These are phyloP conservation scores for Patiria pectinifera DNA, from an alignment of 53 echinoderm and acorn worm genomes.

Conservation along the genomic window DNA sequence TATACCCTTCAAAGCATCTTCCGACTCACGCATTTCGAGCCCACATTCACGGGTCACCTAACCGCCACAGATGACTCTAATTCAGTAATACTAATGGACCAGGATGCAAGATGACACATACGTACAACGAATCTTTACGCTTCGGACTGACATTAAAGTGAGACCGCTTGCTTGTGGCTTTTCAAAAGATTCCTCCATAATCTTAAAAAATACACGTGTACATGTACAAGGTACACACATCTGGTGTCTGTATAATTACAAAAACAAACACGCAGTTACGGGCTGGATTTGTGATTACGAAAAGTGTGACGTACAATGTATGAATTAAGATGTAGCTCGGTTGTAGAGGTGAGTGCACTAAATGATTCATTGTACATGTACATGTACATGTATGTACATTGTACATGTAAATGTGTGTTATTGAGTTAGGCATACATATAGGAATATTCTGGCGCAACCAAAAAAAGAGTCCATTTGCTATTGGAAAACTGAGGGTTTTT, in stretches of 20 bases:
- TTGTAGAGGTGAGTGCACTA: conserved; percentile 21
- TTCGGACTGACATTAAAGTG: neutral
- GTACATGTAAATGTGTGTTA: neutral
- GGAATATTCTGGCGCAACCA: too few relatives aligned
- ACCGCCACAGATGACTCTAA: neutral
- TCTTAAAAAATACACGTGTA: neutral
- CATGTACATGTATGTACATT: too few relatives aligned
- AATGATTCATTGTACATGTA: neutral
- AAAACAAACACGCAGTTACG: neutral
- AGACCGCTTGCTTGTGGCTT: neutral
- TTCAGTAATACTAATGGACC: conserved; percentile 34
- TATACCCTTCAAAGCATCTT: neutral
- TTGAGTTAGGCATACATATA: too few relatives aligned
- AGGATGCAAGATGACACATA: neutral
- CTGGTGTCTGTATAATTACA: neutral
- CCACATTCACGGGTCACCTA: conserved; percentile 3
- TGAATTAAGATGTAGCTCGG: neutral
- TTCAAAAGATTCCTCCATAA: neutral
- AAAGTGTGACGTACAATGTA: neutral
- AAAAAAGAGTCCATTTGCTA: too few relatives aligned
- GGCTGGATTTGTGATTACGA: neutral
- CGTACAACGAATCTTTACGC: neutral
- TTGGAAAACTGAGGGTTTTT: too few relatives aligned
- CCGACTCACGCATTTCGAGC: neutral
- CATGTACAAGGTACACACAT: neutral